Base-by-base conservation (phyloP, 2,888 invertebrate species). In the Acanthosepion esculentum region DNA sequence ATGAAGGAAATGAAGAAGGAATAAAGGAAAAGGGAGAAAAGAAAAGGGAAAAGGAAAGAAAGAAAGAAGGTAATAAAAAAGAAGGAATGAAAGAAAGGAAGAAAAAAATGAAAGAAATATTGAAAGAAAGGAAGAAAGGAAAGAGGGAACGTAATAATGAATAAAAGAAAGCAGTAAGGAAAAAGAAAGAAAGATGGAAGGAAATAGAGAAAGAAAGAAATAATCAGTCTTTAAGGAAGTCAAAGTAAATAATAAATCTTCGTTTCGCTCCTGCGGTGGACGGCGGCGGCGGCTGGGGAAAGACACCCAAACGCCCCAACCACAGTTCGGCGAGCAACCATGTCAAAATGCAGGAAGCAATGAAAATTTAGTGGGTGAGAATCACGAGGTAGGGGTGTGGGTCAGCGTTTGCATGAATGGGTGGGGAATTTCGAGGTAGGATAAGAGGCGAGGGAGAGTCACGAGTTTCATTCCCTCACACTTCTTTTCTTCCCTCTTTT, bases 311-410 rank as follows among this genome's bases (percentile, higher is more conserved):
- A 59, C 59, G 59, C 59, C 59, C 59, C 59, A 23, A n/a, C n/a
- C n/a, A n/a, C n/a, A 78, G 15, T 78, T 33, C n/a, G 29, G 78
- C 78, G 78, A n/a, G 78, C 15, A 78, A 78, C n/a, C 78, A 78
- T 78, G 78, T 78, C 78, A 78, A 78, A 78, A n/a, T 78, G 78
- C 78, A 78, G 78, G 78, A 78, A 78, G 78, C 78, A 78, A 78
- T 78, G 78, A 78, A 78, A n/a, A 78, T 78, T 78, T 78, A 78
- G n/a, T 78, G 78, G 33, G n/a, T 78, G 78, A 78, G 78, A 78
- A 78, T 78, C n/a, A 78, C 78, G 78, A 78, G 78, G 12, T 4
- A 10, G n/a, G n/a, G 78, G 10, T 10, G 78, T 78, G n/a, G 78
- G 78, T 78, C 78, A 78, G 33, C 78, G 78, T 78, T n/a, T n/a